Evolutionary conservation across 2,113 vertebrate species (phyloP).

Genomic region (Pseudopipra pipra): DNA sequence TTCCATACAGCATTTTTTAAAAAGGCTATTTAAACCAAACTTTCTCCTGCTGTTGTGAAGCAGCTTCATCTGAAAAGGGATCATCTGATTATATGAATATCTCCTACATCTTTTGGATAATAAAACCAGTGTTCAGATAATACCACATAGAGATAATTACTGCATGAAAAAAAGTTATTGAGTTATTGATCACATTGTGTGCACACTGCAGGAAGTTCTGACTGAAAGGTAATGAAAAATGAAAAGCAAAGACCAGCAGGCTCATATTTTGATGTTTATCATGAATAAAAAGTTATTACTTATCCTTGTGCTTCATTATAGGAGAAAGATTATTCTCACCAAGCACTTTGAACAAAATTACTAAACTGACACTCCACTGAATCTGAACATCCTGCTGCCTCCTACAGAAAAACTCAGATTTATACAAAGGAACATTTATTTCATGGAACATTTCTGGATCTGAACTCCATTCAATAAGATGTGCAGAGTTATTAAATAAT

Average conservation of each 20-base stretch:
- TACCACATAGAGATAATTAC: slow-evolving; percentile 83
- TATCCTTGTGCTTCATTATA: slow-evolving; percentile 77
- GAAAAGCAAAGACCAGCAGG: slow-evolving; percentile 81
- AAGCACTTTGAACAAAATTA: slow-evolving; percentile 81
- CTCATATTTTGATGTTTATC: slow-evolving; percentile 82
- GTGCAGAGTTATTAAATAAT: not conserved
- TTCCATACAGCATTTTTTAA: slow-evolving; percentile 56
- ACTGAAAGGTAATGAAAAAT: slow-evolving; percentile 79
- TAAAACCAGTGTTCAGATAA: slow-evolving; percentile 82
- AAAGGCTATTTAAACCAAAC: slow-evolving; percentile 75
- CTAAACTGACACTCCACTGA: slow-evolving; percentile 75
- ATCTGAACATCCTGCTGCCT: slow-evolving; percentile 61
- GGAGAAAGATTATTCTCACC: slow-evolving; percentile 82
- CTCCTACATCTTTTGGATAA: slow-evolving; percentile 78
- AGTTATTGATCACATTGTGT: slow-evolving; percentile 86
- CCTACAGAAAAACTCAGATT: slow-evolving; percentile 58
- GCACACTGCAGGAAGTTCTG: slow-evolving; percentile 79
- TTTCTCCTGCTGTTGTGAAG: slow-evolving; percentile 67
- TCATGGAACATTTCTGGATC: slow-evolving; percentile 14
- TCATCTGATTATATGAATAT: slow-evolving; percentile 79
- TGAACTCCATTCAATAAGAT: not conserved
- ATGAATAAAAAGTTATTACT: slow-evolving; percentile 86
- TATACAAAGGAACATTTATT: slow-evolving; percentile 54
- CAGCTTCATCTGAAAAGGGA: slow-evolving; percentile 76
- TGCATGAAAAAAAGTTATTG: slow-evolving; percentile 87